These are phyloP conservation scores for Heteromormyrus szaboi DNA, from an alignment of 2,797 vertebrate species.

Conservation along the genomic window DNA sequence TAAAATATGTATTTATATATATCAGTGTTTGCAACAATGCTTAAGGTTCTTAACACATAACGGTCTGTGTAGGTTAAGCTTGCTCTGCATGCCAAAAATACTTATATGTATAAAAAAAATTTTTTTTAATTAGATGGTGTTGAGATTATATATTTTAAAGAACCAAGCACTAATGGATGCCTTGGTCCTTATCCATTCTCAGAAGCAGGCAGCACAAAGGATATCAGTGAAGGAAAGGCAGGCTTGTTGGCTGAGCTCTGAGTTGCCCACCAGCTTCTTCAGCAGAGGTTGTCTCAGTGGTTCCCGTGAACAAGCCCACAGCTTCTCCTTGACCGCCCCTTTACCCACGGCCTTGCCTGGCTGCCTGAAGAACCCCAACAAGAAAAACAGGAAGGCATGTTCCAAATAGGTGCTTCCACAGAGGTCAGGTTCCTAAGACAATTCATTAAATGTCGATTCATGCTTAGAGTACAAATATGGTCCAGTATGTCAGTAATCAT, in stretches of 20 bases:
- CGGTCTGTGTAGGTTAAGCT: neutral
- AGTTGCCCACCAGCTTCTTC: constrained; percentile 54
- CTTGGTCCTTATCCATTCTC: neutral
- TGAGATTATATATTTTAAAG: neutral
- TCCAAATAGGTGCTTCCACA: neutral
- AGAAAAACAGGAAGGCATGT: neutral
- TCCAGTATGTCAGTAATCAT: neutral
- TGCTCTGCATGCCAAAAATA: neutral
- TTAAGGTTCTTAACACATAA: neutral
- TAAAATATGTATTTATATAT: neutral
- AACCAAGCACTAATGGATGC: neutral
- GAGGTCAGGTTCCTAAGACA: neutral
- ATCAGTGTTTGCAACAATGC: neutral
- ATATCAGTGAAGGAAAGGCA: constrained; percentile 87
- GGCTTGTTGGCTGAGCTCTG: constrained; percentile 69
- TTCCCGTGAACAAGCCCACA: constrained; percentile 77
- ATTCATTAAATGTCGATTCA: neutral
- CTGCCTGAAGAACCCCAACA: constrained; percentile 48
- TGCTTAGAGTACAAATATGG: neutral
- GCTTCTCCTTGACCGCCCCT: constrained; percentile 53
- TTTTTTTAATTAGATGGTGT: neutral
- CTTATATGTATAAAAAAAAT: neutral
- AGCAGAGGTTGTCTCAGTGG: constrained; percentile 81
- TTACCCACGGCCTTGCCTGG: constrained; percentile 51
- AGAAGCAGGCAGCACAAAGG: constrained; percentile 51